Evolutionary conservation across 2,797 vertebrate species (phyloP).

Genomic region (Brotula barbata): DNA sequence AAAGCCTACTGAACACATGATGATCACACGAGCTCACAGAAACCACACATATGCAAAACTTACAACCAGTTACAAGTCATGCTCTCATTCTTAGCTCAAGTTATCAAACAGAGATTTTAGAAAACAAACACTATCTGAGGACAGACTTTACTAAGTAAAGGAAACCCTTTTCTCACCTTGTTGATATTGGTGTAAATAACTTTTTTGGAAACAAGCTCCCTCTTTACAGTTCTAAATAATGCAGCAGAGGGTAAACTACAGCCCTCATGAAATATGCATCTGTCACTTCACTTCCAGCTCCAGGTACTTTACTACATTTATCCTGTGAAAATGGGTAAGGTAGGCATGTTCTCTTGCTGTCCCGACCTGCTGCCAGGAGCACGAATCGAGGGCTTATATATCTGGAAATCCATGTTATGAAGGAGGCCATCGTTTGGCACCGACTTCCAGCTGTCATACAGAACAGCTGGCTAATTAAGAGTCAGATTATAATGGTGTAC

Average conservation of each 20-base stretch:
- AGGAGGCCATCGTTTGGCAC: conserved; percentile 14
- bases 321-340: conserved; percentile 4
- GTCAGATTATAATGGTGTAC: not conserved
- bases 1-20: conserved; percentile 2
- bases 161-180: conserved; percentile 14
- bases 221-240: conserved; percentile 67
- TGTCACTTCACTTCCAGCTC: conserved; percentile 38
- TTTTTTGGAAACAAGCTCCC: conserved; percentile 51
- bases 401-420: conserved; percentile 21
- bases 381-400: too few species aligned
- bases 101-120: not conserved
- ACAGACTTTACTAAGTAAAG: conserved; percentile 6
- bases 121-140: not conserved
- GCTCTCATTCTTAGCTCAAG: not conserved
- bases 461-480: not conserved
- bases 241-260: conserved; percentile 57
- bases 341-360: conserved; percentile 21
- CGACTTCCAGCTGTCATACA: not conserved
- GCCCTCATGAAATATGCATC: conserved; percentile 66
- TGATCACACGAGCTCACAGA: conserved; percentile 22
- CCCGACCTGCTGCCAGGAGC: not conserved
- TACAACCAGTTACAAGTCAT: not conserved
- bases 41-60: not conserved
- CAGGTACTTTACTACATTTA: conserved; percentile 34
- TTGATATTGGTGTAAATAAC: conserved; percentile 53